Base-by-base conservation (phyloP, 2,797 vertebrate species). In the Sebastes kiyomatsui region DNA sequence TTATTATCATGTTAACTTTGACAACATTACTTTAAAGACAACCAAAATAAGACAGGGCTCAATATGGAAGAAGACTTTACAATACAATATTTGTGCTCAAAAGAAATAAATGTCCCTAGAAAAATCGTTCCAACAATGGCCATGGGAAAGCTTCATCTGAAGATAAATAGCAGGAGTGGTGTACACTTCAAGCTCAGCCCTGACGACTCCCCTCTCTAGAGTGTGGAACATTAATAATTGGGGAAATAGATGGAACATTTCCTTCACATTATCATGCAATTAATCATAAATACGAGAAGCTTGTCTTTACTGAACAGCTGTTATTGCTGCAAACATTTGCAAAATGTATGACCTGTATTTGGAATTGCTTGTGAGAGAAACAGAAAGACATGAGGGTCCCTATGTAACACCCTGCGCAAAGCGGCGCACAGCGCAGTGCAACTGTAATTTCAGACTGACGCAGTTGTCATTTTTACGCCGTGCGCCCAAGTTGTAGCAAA, bases 221-320 rank as follows among this genome's bases (percentile, higher is more conserved):
- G 32, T 30, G 65, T 33, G 22, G 23, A 18, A 23, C 38, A 49
- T 80, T 73, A n/a, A 49, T 3, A 13, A 76, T 79, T 54, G 52
- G 11, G 16, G 1, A 81, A 11, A 81, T 59, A 61, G 9, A 42
- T 16, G 25, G 33, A 55, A 52, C 2, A 49, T 64, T 82, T 77
- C 42, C 68, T 23, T 77, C 64, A 68, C 59, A 80, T 79, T 32
- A 75, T 67, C 27, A 60, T n/a, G 4, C 25, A 70, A 22, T 67
- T 79, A 49, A 67, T 81, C 64, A 56, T 42, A 60, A 67, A 68
- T 71, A 66, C 7, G 20, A 80, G 6, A 28, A n/a, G 13, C 73
- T 54, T 59, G 28, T 56, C 8, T 56, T 27, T 42, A 33, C 46
- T 64, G 23, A 72, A 65, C 27, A 64, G n/a, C 74, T 72, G 16